Evolutionary conservation across 2,113 vertebrate species (phyloP).

Genomic region (Perognathus longimembris): DNA sequence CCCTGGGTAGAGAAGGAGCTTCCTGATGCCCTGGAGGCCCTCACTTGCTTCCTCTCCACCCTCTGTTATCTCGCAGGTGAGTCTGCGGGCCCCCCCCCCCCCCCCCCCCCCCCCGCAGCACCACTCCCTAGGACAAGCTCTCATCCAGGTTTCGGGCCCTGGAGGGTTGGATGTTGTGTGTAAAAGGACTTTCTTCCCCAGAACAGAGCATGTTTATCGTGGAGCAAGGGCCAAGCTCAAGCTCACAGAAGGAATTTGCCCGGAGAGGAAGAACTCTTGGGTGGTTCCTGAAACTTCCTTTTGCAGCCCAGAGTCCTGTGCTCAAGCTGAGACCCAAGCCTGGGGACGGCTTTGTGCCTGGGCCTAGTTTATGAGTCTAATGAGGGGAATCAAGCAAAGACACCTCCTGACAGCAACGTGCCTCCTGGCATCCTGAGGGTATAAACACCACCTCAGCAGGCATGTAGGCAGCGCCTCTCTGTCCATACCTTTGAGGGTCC

Average conservation of each 20-base stretch:
- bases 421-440: background rate
- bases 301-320: background rate
- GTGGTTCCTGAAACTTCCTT: background rate
- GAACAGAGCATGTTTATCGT: background rate
- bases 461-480: constrained; percentile 47
- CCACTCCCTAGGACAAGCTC: background rate
- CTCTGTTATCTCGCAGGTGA: background rate
- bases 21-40: background rate
- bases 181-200: background rate
- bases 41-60: background rate
- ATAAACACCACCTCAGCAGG: background rate
- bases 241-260: constrained; percentile 44
- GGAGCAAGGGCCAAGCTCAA: constrained; percentile 23
- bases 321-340: background rate
- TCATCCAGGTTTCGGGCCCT: constrained; percentile 44
- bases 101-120: too few relatives aligned
- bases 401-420: background rate
- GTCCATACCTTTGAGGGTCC: background rate
- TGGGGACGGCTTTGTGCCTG: background rate
- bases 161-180: background rate
- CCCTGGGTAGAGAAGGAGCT: fast-evolving
- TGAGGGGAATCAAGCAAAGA: background rate
- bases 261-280: background rate
- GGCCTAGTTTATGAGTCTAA: background rate
- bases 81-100: too few relatives aligned